Evolutionary conservation across 2,888 invertebrate genomes (phyloP).

Genomic region (Lordiphosa fenestrarum): DNA sequence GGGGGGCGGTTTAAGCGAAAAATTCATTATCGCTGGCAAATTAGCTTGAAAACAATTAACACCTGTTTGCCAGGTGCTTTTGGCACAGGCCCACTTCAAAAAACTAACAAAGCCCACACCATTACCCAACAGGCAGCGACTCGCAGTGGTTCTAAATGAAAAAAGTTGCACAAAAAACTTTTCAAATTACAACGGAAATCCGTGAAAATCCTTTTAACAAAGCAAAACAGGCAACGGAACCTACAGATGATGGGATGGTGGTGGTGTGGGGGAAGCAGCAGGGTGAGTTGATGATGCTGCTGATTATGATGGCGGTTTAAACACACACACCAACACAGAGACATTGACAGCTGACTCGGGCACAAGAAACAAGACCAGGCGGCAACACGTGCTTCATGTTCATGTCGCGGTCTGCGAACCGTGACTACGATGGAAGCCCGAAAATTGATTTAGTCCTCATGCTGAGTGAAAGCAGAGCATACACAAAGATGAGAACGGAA

Average conservation of each 20-base stretch:
- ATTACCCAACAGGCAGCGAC: conserved; percentile 1
- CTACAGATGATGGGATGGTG: conserved; percentile 6
- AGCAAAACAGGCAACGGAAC: conserved; percentile 54
- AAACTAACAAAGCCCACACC: conserved; percentile 50
- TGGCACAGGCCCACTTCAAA: conserved; percentile 65
- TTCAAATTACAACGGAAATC: conserved; percentile 77
- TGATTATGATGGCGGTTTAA: conserved; percentile 44
- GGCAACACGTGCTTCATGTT: conserved; percentile 30
- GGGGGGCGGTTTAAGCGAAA: conserved; percentile 11
- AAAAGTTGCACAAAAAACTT: conserved; percentile 73
- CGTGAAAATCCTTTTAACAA: conserved; percentile 76
- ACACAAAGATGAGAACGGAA: too few relatives aligned
- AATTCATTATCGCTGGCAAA: conserved; percentile 66
- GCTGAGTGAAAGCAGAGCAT: too few relatives aligned
- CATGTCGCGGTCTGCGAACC: conserved; percentile 33
- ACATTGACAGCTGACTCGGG: conserved; percentile 15
- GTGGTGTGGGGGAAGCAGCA: not conserved
- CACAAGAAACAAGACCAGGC: conserved; percentile 2
- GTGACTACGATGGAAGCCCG: conserved; percentile 32
- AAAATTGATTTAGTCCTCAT: conserved; percentile 39
- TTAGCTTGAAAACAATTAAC: conserved; percentile 74
- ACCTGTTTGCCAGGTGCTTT: conserved; percentile 64
- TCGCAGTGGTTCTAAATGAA: conserved; percentile 58
- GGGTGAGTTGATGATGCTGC: conserved; percentile 35
- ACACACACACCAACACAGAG: conserved; percentile 31